Base-by-base conservation (phyloP, 1,140 invertebrate species). In the Scaptodrosophila lebanonensis region DNA sequence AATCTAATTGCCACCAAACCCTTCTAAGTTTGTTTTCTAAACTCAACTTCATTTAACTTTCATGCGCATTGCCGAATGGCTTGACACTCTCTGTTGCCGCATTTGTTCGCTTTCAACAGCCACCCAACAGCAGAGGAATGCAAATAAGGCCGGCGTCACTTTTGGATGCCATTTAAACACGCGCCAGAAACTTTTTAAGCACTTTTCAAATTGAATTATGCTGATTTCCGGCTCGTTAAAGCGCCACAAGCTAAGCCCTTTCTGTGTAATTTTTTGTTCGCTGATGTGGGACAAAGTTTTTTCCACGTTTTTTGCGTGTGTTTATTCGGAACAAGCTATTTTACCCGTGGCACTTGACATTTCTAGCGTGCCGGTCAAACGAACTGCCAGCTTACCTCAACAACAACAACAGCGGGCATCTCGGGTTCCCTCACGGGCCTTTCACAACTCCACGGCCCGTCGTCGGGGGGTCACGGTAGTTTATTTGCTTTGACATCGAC, bases 61-160 rank as follows among this genome's bases (percentile, higher is more conserved):
- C n/a, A n/a, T n/a, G n/a, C n/a, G n/a, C n/a, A n/a, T n/a, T n/a
- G n/a, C n/a, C n/a, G n/a, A n/a, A n/a, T n/a, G n/a, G n/a, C n/a
- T n/a, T n/a, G n/a, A n/a, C n/a, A n/a, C n/a, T n/a, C n/a, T n/a
- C 43, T 57, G 38, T 50, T 66, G 49, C 57, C 58, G 63, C 17
- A 20, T 17, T 17, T 39, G 29, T 61, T 35, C 18, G 45, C 43
- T 48, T 32, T 44, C 35, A 15, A 25, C 27, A 49, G 65, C 66
- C 66, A 66, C 27, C 30, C 30, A 44, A 44, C 48, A 61, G 38
- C 54, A 61, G 20, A 54, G 36, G 48, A 47, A 70, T 70, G 67
- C 54, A 70, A 70, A 70, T 71, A 66, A 61, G 65, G 13, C 9
- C n/a, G 12, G 15, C 48, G 39, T 35, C 44, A 30, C 27, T 36